These are phyloP conservation scores for Micoletzkya japonica DNA, from an alignment of 2,888 invertebrate species.

Conservation along the genomic window DNA sequence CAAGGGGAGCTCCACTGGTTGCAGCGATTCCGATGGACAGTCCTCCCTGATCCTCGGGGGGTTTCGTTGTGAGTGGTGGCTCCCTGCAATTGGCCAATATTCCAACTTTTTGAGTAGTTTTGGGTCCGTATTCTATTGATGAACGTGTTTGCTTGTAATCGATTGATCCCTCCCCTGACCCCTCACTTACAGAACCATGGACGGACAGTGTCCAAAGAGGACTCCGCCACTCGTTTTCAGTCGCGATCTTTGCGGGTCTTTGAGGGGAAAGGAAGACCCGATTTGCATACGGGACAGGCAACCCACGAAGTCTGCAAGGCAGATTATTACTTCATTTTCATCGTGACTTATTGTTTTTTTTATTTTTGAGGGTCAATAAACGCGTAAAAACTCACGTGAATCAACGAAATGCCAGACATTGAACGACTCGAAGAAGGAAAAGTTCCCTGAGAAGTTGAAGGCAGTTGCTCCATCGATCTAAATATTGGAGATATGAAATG, in stretches of 20 bases:
- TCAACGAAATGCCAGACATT: conserved; percentile 60
- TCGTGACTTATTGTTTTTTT: background rate
- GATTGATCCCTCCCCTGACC: too few species aligned
- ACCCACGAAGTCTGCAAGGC: conserved; percentile 53
- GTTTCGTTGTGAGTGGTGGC: too few species aligned
- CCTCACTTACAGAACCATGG: conserved; percentile 45
- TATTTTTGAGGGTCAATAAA: background rate
- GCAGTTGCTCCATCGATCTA: conserved; percentile 51
- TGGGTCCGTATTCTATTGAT: too few species aligned
- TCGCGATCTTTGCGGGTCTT: conserved; percentile 52
- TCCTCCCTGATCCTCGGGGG: too few species aligned
- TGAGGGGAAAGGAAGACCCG: conserved; percentile 57
- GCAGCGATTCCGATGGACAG: too few species aligned
- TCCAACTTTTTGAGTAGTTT: too few species aligned
- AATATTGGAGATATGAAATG: conserved; percentile 17
- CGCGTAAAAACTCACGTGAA: conserved; percentile 35
- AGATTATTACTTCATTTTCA: background rate
- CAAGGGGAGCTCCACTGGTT: too few species aligned
- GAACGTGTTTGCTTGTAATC: too few species aligned
- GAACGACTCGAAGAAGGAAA: conserved; percentile 57
- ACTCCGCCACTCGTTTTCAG: conserved; percentile 52
- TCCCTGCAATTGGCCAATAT: too few species aligned
- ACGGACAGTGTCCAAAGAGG: conserved; percentile 56
- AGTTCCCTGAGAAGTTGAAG: conserved; percentile 57
- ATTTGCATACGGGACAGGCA: conserved; percentile 59